These are phyloP conservation scores for Puntigrus tetrazona DNA, from an alignment of 2,113 vertebrate genomes.

Conservation along the genomic window DNA sequence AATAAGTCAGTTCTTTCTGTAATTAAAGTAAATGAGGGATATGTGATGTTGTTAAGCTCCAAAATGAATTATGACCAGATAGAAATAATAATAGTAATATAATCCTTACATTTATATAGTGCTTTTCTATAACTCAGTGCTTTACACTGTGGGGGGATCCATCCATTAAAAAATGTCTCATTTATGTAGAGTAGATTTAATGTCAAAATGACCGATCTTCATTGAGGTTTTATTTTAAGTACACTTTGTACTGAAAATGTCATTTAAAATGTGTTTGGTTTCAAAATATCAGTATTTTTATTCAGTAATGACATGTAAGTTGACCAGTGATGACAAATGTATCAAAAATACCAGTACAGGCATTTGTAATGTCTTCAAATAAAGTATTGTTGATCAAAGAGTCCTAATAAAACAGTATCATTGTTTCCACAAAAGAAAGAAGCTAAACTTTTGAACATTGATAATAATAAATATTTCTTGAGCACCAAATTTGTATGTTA, in stretches of 20 bases:
- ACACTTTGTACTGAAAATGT: not conserved
- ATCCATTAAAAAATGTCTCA: too few species aligned
- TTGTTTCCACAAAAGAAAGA: not conserved
- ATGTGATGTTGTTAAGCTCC: not conserved
- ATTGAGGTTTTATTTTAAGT: not conserved
- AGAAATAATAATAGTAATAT: not conserved
- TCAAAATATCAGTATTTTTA: not conserved
- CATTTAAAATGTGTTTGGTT: not conserved
- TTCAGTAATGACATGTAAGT: not conserved
- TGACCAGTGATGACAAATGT: too few species aligned
- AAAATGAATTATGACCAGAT: not conserved
- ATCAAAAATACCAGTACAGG: too few species aligned
- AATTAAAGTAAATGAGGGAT: not conserved
- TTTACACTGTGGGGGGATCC: too few species aligned
- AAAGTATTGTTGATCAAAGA: not conserved
- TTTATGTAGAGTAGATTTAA: too few species aligned
- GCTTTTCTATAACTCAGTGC: too few species aligned
- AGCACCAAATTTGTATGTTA: not conserved
- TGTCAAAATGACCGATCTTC: not conserved
- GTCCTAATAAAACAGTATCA: not conserved
- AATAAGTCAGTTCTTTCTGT: not conserved
- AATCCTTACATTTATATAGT: too few species aligned
- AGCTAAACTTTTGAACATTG: not conserved
- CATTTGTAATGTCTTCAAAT: not conserved
- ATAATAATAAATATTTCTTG: not conserved